Evolutionary conservation across 1,140 invertebrate genomes (phyloP).

Genomic region (Lordiphosa mommai): DNA sequence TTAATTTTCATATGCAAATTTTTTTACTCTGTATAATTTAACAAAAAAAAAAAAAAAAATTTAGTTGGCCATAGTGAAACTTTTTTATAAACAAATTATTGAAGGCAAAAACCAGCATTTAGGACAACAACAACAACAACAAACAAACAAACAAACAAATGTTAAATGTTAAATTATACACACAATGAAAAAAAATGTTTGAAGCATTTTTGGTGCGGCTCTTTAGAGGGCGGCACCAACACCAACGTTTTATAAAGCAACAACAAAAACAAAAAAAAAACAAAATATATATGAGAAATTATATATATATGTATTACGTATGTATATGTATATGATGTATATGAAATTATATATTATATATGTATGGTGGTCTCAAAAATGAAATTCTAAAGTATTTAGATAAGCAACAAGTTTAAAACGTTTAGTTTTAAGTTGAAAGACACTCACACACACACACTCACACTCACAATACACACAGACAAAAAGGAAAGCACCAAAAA

Average conservation of each 20-base stretch:
- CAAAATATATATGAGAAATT: slow-evolving; percentile 38
- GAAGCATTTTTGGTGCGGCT: slow-evolving; percentile 72
- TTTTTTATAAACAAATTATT: slow-evolving; percentile 59
- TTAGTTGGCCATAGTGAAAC: slow-evolving; percentile 61
- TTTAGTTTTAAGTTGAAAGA: slow-evolving; percentile 62
- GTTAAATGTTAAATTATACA: slow-evolving; percentile 57
- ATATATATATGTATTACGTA: slow-evolving; percentile 56
- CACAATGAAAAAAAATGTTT: slow-evolving; percentile 61
- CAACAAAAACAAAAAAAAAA: slow-evolving; percentile 25
- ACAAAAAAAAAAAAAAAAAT: slow-evolving; percentile 14
- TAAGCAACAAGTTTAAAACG: slow-evolving; percentile 66
- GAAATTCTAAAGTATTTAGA: slow-evolving; percentile 78
- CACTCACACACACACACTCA: slow-evolving; percentile 17
- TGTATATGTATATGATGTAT: slow-evolving; percentile 42
- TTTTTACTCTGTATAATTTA: slow-evolving; percentile 73
- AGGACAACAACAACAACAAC: slow-evolving; percentile 49
- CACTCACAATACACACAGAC: slow-evolving; percentile 13
- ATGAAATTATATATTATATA: slow-evolving; percentile 64
- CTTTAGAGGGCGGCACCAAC: slow-evolving; percentile 64
- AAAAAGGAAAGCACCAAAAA: slow-evolving; percentile 5
- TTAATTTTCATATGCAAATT: slow-evolving; percentile 67
- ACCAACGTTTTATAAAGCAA: slow-evolving; percentile 66
- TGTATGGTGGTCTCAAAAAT: slow-evolving; percentile 59
- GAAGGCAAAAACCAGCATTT: slow-evolving; percentile 55
- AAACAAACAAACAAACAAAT: slow-evolving; percentile 35